Conservation (phyloP, 2,113 vertebrate genomes). For the Ovis aries region ARS-UI_Ramb_v3.0 NC_056066.1:54890501-54891000, state of each 20-base stretch:
- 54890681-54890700: fast-evolving
- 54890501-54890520: conserved; percentile 96
- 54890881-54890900: fast-evolving
- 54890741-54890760: neutral
- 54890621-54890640: too few relatives aligned
- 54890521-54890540: conserved; percentile 97
- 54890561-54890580: conserved; percentile 83
- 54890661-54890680: fast-evolving
- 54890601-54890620: neutral
- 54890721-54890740: too few relatives aligned
- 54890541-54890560: conserved; percentile 97
- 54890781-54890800: neutral
- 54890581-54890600: neutral
- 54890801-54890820: neutral
- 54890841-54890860: fast-evolving
- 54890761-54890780: fast-evolving
- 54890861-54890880: neutral
- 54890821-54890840: neutral
- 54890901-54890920: neutral
- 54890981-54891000: neutral
- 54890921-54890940: neutral
- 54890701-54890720: neutral
- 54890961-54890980: fast-evolving
- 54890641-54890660: neutral
- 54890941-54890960: neutral